These are phyloP conservation scores for Bettongia penicillata DNA, from an alignment of 2,113 vertebrate species.

Conservation along the genomic window DNA sequence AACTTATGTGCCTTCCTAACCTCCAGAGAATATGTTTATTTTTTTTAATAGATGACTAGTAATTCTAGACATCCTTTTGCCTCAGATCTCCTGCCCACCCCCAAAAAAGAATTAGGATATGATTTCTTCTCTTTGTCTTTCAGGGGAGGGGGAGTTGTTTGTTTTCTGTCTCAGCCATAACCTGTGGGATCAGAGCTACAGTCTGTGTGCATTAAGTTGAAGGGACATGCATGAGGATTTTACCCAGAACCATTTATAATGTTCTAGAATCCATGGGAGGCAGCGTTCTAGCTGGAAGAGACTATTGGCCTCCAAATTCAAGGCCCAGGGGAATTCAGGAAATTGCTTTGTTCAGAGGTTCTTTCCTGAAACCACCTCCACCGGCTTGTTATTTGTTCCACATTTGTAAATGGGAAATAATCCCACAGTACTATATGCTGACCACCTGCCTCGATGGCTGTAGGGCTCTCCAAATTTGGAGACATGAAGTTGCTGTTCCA, in stretches of 20 bases:
- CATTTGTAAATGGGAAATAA: conserved; percentile 22
- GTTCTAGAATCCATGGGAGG: conserved; percentile 28
- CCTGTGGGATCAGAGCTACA: background rate
- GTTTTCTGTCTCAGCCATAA: conserved; percentile 41
- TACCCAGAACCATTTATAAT: background rate
- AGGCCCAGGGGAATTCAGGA: background rate
- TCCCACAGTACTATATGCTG: conserved; percentile 10
- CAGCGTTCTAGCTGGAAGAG: conserved; percentile 1
- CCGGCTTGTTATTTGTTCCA: conserved; percentile 55
- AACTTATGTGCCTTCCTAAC: conserved; percentile 17
- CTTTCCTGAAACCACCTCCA: conserved; percentile 52
- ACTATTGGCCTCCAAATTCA: conserved; percentile 16
- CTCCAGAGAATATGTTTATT: conserved; percentile 30
- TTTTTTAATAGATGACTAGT: conserved; percentile 46
- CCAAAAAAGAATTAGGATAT: conserved; percentile 26
- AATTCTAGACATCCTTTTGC: background rate
- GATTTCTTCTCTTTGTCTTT: conserved; percentile 2
- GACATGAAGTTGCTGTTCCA: background rate
- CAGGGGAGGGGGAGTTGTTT: background rate
- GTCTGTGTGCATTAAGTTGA: conserved; percentile 16
- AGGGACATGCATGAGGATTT: background rate
- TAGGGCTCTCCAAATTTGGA: background rate
- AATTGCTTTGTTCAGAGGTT: conserved; percentile 30
- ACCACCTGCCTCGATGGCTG: conserved; percentile 21
- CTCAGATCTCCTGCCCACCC: background rate